Base-by-base conservation (phyloP, 2,888 invertebrate genomes). In the Gymnosoma rotundatum region DNA sequence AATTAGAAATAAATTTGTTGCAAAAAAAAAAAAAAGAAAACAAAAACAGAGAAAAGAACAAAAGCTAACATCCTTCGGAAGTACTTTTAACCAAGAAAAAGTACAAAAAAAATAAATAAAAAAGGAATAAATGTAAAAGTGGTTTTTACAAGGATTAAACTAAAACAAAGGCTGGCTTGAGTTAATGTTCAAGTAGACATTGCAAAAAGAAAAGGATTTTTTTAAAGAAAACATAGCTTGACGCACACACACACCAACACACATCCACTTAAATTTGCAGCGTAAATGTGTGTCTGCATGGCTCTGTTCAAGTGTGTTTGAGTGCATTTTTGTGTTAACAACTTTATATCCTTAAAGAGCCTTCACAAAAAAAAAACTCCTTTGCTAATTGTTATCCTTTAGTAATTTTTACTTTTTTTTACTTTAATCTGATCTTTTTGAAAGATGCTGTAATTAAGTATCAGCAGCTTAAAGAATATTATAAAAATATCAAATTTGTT, bases 311-410 rank as follows among this genome's bases (percentile, higher is more conserved):
- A 52, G 20, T 52, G 18, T 6, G 32, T 32, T 32, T 75, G 42
- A 25, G 69, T 74, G 56, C 48, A 66, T 42, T 79, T 72, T 69
- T 79, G 2, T 75, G 61, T 60, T 70, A 83, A 78, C 75, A 75
- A 66, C 74, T 86, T 69, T 63, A 80, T 75, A 76, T 83, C 32
- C 67, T 75, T 76, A 50, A 54, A 25, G 70, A 72, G 56, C 64
- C 61, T 75, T 54, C 56, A 0, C 14, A 60, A 32, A 32, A 32
- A 32, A 32, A 32, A 32, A 32, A 63, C 84, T 84, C 83, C 82
- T 79, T 86, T 86, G 78, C 80, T 86, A 87, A 86, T 86, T 85
- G 86, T 86, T 87, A 86, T 87, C 87, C 86, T 84, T 86, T 84
- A 76, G 61, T 78, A 80, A 67, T 5, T 7, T 8, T 32, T 69